These are phyloP conservation scores for Drepana arcuata DNA, from an alignment of 1,140 invertebrate genomes.

Conservation along the genomic window DNA sequence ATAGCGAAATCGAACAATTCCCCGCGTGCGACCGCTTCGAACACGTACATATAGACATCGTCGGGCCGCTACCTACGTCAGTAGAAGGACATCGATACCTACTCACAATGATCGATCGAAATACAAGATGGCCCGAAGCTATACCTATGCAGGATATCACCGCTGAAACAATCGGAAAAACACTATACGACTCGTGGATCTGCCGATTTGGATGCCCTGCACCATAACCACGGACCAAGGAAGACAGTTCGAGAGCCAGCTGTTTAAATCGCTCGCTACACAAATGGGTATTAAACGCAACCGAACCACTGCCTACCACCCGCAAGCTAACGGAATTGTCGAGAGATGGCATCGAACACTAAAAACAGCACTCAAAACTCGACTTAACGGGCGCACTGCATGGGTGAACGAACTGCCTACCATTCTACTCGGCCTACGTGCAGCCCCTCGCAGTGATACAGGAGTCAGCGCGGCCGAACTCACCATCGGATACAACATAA, in stretches of 20 bases:
- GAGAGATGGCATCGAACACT: no score
- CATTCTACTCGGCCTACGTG: no score
- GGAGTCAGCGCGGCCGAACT: no score
- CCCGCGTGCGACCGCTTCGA: background rate
- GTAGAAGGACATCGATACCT: background rate
- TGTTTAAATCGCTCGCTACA: no score
- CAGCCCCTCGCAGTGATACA: no score
- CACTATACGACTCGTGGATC: background rate
- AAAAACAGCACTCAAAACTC: no score
- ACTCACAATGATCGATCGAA: background rate
- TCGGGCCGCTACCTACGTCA: background rate
- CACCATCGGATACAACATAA: no score
- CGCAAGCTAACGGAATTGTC: no score
- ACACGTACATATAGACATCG: background rate
- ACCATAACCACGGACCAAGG: background rate
- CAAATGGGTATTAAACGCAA: no score
- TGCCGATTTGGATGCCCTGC: background rate
- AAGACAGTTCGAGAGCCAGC: background rate
- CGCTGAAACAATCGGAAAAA: background rate
- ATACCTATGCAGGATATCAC: background rate
- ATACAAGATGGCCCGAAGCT: background rate
- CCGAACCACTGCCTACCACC: no score
- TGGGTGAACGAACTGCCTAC: no score
- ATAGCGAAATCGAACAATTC: background rate
- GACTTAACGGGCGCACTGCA: no score